Evolutionary conservation across 1,140 invertebrate species (phyloP), one percentile per base, ranked within the genome.

Genomic region (Andrena cerasifolii): DNA sequence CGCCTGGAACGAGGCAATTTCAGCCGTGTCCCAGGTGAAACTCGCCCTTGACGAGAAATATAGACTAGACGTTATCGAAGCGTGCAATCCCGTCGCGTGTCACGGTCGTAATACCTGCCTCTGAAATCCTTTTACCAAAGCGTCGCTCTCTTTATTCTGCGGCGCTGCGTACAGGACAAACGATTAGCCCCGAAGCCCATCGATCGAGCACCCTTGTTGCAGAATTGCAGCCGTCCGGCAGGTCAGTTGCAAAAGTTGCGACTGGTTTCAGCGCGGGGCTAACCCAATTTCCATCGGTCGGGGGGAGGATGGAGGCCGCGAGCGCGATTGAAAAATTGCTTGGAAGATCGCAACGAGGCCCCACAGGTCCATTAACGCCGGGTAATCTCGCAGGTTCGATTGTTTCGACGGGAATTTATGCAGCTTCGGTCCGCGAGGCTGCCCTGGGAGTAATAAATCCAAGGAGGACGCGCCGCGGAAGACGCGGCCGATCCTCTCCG

Each of bases 361-460:
- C 65, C 4, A n/a, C n/a, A n/a, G 67, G 79, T 74, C 80, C 74
- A 76, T 83, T 83, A 83, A 62, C 47, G 54, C 54, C 63, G 28
- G 68, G 74, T 78, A 82, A 82, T 83, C 79, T 72, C 73, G 43
- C 71, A 47, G 54, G 63, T 61, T 63, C 73, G 79, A 83, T 83
- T 78, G 79, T 82, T 78, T 72, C 79, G 56, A 12, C 26, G 24
- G 43, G 51, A 83, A 78, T 82, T 77, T 68, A 68, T 68, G 63
- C 58, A 67, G 65, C 65, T 40, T 79, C 59, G 54, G 8, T 36
- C 31, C 28, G 18, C 61, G 71, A 47, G 59, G 40, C 66, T 54
- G 33, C 33, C 53, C 28, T 40, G 36, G 45, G 31, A 45, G 26
- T 43, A 28, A 81, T 80, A 80, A 80, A 82, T 82, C 66, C 26